Percentiles rank a stretch among this genome's conserved stretches.
Conservation (phyloP, 2,797 vertebrate genomes). For the Pantherophis alleghaniensis region DNA sequence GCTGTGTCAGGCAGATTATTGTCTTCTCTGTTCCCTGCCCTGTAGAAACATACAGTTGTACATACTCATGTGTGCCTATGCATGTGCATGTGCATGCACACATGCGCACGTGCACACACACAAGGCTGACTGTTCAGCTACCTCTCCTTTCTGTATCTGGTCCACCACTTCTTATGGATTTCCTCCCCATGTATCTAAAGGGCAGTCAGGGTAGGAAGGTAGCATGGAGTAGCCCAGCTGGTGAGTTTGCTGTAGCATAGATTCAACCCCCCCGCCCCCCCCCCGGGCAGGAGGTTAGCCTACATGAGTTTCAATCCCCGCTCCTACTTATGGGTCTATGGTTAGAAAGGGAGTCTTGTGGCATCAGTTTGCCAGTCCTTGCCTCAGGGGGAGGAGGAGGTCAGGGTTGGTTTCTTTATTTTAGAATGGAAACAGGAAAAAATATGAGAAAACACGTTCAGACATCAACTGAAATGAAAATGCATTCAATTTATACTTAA, state of each 20-base stretch:
- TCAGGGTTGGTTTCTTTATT: background rate
- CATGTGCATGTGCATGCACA: fast-evolving
- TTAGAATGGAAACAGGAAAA: background rate
- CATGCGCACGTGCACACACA: background rate
- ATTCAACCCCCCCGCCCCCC: background rate
- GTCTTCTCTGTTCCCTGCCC: background rate
- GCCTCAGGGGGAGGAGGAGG: background rate
- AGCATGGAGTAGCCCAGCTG: background rate
- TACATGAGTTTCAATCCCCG: background rate
- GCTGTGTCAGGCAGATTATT: background rate
- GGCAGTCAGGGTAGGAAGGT: background rate
- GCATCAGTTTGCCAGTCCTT: background rate
- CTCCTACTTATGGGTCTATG: background rate
- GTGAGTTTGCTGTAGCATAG: background rate
- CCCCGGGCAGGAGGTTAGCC: too few relatives aligned
- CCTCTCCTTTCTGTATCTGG: background rate
- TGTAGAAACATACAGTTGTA: background rate
- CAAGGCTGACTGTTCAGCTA: background rate
- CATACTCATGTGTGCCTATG: background rate
- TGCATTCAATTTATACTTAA: background rate
- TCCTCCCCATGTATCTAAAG: background rate
- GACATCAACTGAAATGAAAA: background rate
- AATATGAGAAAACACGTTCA: background rate
- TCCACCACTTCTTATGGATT: background rate
- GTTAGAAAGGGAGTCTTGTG: background rate